Evolutionary conservation across 2,797 vertebrate species (phyloP).

Genomic region (Neosalanx taihuensis): DNA sequence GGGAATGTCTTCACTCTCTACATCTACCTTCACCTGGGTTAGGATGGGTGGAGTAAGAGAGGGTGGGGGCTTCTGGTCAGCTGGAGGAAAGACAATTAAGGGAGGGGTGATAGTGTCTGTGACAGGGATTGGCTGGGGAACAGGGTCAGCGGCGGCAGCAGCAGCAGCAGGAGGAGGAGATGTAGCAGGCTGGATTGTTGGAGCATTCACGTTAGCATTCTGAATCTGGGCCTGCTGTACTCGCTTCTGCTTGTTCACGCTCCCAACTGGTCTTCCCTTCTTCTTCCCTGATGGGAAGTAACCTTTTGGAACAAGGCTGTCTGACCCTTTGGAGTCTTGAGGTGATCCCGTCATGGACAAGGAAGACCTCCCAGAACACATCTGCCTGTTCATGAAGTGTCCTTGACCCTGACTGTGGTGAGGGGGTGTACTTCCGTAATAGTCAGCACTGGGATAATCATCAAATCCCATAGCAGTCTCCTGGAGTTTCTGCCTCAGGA

Average conservation of each 20-base stretch:
- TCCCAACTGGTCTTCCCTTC: conserved; percentile 94
- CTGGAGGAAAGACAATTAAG: conserved; percentile 24
- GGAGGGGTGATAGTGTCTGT: conserved; percentile 41
- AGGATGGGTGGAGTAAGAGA: conserved; percentile 54
- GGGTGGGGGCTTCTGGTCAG: conserved; percentile 47
- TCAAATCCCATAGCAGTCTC: conserved; percentile 76
- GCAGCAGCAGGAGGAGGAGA: conserved; percentile 51
- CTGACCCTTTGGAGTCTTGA: conserved; percentile 67
- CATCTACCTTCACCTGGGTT: conserved; percentile 70
- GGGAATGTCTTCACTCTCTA: conserved; percentile 69
- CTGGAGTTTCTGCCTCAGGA: conserved; percentile 76
- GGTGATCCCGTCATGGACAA: conserved; percentile 45
- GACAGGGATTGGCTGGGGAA: conserved; percentile 23
- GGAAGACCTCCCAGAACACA: conserved; percentile 66
- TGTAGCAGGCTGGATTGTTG: conserved; percentile 42
- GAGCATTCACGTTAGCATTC: conserved; percentile 43
- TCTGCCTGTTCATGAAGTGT: conserved; percentile 69
- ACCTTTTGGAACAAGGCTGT: conserved; percentile 85
- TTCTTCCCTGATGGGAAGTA: conserved; percentile 99
- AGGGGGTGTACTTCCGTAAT: conserved; percentile 66
- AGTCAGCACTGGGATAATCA: conserved; percentile 75
- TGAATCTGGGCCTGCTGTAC: conserved; percentile 63
- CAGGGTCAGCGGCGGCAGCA: conserved; percentile 35
- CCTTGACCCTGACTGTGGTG: conserved; percentile 69
- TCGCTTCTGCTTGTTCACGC: conserved; percentile 97